Base-by-base conservation (phyloP, 1,140 invertebrate species). In the Ceratosolen solmsi region DNA sequence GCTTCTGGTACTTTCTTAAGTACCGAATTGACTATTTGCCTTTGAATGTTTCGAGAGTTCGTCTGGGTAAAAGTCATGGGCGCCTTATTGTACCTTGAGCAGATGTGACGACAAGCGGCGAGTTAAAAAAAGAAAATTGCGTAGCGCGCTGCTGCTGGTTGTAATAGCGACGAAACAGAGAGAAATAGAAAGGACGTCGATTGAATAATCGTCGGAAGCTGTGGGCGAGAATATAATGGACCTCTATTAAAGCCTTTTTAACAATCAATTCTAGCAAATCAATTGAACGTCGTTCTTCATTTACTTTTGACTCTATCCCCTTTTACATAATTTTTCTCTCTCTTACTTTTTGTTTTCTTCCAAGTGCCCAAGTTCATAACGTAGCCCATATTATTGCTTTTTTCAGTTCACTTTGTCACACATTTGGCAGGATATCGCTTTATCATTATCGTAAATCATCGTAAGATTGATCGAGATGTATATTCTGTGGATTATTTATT, bases 181-280 rank as follows among this genome's bases (percentile, higher is more conserved):
- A 72, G 80, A 76, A 76, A 73, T 65, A 78, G 80, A 78, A 82
- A 73, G 74, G 49, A 38, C 80, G 80, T 78, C 75, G 80, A 82
- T 82, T 84, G 78, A 79, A 84, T 83, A 84, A 83, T 84, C 74
- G 82, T 81, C 84, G 84, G 82, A 84, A 84, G 83, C 79, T 79
- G 82, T 84, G 82, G 84, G 84, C 84, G 84, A 80, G 78, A 82
- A 84, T 84, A 84, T 84, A 84, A 84, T 83, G 68, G 76, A 80
- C 74, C 70, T 27, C 74, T 82, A 82, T 83, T 84, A 83, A 80
- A 83, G 84, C 56, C 79, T 81, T 83, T 79, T 83, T 83, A 74
- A 77, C 63, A 73, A 41, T 79, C 75, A 68, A 83, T 83, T 84
- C 82, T 25, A 83, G 60, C 81, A 80, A 83, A 84, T 84, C 84